Evolutionary conservation across 1,140 invertebrate species (phyloP), one percentile per base, ranked within the genome.

Genomic region (Caenorhabditis briggsae): DNA sequence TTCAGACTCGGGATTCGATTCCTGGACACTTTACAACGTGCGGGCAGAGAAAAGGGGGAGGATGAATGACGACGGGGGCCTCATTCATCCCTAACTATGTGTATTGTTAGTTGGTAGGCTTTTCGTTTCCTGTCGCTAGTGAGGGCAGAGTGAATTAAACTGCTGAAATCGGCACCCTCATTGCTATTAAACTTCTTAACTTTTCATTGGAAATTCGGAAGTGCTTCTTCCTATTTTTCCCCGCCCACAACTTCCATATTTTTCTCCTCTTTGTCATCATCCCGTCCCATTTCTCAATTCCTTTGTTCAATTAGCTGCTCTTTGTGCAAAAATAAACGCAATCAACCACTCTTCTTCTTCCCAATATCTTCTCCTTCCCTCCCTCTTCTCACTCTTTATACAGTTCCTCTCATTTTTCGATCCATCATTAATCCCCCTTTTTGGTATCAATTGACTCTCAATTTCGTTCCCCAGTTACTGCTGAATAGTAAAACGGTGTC

Each of bases 221-320:
- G 9, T 25, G 11, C 23, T 11, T 25, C 25, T 61, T 25, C 2
- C n/a, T 25, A 11, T 61, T 12, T 23, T 9, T 61, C 8, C 23
- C n/a, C 12, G 11, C 9, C n/a, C 59, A 61, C 25, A 5, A 20
- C 20, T 25, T 25, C n/a, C 23, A 61, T 33, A 61, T 61, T 61
- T 61, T 25, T n/a, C 23, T 23, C 7, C 46, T 50, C 46, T 50
- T 78, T 78, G 70, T 78, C 70, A 33, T 43, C 33, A 33, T 33
- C 33, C 33, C 33, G 33, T 33, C 43, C 20, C 18, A 43, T 20
- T 25, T 23, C 70, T 25, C 70, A 23, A 2, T 41, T 78, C 46
- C 50, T 78, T 78, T 78, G 70, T 78, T 78, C 70, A 78, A 78
- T 78, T 78, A 78, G 70, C 70, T 78, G 70, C 70, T 78, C 70